Evolutionary conservation across 1,140 invertebrate species (phyloP).

Genomic region (Drosophila seguyi): DNA sequence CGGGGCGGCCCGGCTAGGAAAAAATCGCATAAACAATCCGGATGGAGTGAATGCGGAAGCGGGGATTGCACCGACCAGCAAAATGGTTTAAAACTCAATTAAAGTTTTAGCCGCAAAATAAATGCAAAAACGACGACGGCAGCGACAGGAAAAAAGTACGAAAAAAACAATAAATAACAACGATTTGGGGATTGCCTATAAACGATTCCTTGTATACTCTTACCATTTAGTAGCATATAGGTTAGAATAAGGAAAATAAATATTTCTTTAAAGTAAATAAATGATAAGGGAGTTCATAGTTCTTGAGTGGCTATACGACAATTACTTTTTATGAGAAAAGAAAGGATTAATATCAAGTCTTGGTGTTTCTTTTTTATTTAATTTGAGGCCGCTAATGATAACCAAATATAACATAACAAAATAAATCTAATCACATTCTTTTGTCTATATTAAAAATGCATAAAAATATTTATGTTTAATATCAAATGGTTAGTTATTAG

Average conservation of each 20-base stretch:
- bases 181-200: conserved; percentile 19
- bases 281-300: neutral
- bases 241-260: neutral
- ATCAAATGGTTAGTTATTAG: neutral
- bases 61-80: conserved; percentile 52
- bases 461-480: neutral
- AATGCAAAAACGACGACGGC: conserved; percentile 71
- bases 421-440: neutral
- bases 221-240: neutral
- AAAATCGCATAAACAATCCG: conserved; percentile 65
- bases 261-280: neutral
- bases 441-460: neutral
- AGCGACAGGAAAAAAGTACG: conserved; percentile 57
- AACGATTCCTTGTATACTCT: conserved; percentile 20
- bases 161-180: conserved; percentile 43
- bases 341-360: neutral
- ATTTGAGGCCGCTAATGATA: neutral
- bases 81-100: conserved; percentile 85
- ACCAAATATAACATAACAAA: neutral
- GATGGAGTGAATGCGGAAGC: conserved; percentile 19
- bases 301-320: neutral
- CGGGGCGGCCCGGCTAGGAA: conserved; percentile 8
- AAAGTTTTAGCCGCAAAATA: conserved; percentile 85
- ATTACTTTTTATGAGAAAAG: neutral
- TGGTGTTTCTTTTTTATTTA: too few relatives aligned